phyloP scores from a whole-genome alignment of 2,797 vertebrate species.

The Chaunax sp. region DNA sequence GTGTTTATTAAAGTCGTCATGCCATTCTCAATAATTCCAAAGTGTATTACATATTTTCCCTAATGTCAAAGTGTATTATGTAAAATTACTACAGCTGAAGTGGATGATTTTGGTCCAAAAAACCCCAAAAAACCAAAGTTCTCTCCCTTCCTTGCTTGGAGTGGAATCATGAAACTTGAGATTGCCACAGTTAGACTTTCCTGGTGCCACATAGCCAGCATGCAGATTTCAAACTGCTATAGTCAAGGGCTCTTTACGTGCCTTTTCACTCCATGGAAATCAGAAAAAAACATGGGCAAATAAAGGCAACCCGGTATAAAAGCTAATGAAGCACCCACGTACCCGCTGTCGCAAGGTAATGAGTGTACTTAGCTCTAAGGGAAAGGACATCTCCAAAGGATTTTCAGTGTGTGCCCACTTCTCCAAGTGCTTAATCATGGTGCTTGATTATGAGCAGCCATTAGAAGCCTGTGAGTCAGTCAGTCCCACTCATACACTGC shows the following conservation, averaged over 20 bases:
- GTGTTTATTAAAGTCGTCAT: too few relatives aligned
- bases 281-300: conserved; percentile 72
- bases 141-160: conserved; percentile 38
- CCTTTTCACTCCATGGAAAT: conserved; percentile 68
- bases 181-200: conserved; percentile 55
- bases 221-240: conserved; percentile 61
- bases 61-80: conserved; percentile 26
- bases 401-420: conserved; percentile 77
- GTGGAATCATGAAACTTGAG: conserved; percentile 51
- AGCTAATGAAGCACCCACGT: conserved; percentile 81
- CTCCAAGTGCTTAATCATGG: conserved; percentile 80
- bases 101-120: conserved; percentile 26
- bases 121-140: conserved; percentile 19
- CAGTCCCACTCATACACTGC: conserved; percentile 73
- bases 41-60: not conserved
- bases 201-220: conserved; percentile 27
- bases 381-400: conserved; percentile 78
- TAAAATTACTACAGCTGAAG: conserved; percentile 32
- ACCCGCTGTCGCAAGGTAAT: conserved; percentile 72
- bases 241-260: conserved; percentile 66
- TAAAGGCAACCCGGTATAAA: conserved; percentile 71
- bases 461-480: conserved; percentile 79
- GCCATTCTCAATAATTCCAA: conserved; percentile 24
- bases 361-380: conserved; percentile 79
- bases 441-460: conserved; percentile 81